Conservation (phyloP, 2,113 vertebrate species). For the Neolamprologus modestus region DNA sequence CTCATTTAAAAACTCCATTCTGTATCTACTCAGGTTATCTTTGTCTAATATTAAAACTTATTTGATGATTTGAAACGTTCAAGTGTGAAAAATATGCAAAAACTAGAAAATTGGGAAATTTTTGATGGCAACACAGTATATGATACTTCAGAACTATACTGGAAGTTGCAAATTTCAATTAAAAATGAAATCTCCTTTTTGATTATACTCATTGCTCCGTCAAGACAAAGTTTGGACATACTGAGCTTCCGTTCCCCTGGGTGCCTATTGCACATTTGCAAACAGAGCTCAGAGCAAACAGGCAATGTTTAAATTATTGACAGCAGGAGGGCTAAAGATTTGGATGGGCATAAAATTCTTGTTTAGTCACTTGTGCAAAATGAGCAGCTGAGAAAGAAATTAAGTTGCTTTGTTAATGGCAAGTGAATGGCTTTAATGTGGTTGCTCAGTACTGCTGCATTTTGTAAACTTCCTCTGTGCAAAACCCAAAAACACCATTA, state of each 20-base stretch:
- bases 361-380: background rate
- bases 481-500: background rate
- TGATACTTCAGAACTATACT: background rate
- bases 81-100: background rate
- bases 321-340: background rate
- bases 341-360: background rate
- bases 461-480: background rate
- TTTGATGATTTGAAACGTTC: background rate
- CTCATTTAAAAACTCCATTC: background rate
- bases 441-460: background rate
- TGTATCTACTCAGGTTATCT: background rate
- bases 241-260: background rate
- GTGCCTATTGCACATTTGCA: background rate
- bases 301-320: background rate
- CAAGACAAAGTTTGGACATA: background rate
- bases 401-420: background rate
- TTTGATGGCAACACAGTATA: background rate
- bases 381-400: background rate
- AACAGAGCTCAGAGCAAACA: background rate
- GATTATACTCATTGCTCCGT: background rate
- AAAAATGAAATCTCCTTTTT: background rate
- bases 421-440: background rate
- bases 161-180: background rate
- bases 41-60: background rate
- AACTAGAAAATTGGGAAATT: background rate